Conservation (phyloP, 2,113 vertebrate species). For the Herpetotheres cachinnans region DNA sequence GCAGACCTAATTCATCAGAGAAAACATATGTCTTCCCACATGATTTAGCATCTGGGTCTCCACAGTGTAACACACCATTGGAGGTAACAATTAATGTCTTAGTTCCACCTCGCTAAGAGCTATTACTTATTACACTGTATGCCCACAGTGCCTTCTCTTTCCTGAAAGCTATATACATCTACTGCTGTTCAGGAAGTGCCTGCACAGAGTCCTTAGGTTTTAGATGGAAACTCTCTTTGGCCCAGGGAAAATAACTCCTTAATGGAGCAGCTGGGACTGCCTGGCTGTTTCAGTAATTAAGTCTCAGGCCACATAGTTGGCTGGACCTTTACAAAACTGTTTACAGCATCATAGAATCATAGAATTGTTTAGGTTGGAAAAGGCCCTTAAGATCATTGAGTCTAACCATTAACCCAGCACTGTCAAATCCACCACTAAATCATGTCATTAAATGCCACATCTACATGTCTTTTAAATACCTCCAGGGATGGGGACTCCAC, state of each 20-base stretch:
- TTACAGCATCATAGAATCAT: background rate
- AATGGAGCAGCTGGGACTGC: background rate
- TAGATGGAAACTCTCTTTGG: background rate
- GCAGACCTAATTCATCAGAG: conserved; percentile 23
- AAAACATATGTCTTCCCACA: conserved; percentile 30
- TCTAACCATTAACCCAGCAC: rapidly evolving
- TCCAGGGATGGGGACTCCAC: background rate
- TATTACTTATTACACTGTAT: background rate
- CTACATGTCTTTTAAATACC: background rate
- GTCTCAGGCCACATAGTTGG: background rate
- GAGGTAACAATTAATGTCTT: conserved; percentile 4
- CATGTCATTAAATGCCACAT: too few relatives aligned
- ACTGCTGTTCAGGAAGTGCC: background rate
- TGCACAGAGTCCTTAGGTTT: background rate
- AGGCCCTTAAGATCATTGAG: background rate
- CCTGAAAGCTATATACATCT: background rate
- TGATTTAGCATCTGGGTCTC: conserved; percentile 26
- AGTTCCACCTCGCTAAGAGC: background rate
- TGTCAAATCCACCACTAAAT: background rate
- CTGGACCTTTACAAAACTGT: background rate
- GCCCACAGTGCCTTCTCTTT: background rate
- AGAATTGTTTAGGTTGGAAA: background rate
- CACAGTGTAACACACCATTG: background rate
- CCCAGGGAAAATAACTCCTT: background rate
- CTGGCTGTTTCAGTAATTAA: background rate